These are phyloP conservation scores for Propithecus perrieri DNA, from an alignment of 2,797 vertebrate genomes.

Conservation along the genomic window DNA sequence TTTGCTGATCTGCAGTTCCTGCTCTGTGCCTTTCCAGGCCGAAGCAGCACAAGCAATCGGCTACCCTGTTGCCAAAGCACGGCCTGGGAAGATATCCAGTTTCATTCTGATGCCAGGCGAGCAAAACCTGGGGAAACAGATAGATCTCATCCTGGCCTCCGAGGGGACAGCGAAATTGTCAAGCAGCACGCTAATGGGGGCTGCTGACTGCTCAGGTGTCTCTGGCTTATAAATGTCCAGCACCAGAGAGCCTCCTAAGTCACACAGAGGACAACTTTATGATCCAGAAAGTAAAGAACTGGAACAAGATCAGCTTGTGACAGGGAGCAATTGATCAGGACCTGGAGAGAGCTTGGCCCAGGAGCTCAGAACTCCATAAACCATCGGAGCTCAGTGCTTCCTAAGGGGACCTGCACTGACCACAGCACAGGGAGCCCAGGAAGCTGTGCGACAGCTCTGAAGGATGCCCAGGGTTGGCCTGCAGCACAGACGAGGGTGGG, in stretches of 20 bases:
- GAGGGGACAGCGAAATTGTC: slow-evolving; percentile 70
- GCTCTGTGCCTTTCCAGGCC: neutral
- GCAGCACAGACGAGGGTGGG: neutral
- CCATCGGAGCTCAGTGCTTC: neutral
- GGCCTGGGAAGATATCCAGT: slow-evolving; percentile 23
- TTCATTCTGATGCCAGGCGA: neutral
- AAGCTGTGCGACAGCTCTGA: neutral
- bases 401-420: neutral
- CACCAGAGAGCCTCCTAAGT: slow-evolving; percentile 71
- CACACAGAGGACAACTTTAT: slow-evolving; percentile 78
- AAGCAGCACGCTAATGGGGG: slow-evolving; percentile 42
- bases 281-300: slow-evolving; percentile 79
- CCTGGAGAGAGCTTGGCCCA: slow-evolving; percentile 24
- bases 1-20: neutral
- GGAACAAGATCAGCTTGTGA: slow-evolving; percentile 67
- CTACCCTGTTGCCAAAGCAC: slow-evolving; percentile 1
- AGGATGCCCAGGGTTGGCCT: neutral
- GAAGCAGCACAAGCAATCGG: neutral
- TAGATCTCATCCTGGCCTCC: slow-evolving; percentile 63
- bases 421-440: neutral
- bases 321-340: slow-evolving; percentile 70
- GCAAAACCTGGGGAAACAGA: slow-evolving; percentile 36
- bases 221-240: slow-evolving; percentile 65
- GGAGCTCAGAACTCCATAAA: slow-evolving; percentile 69
- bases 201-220: slow-evolving; percentile 59